These are phyloP conservation scores for Tenthredo mesomela DNA, from an alignment of 2,888 invertebrate genomes.

Conservation along the genomic window DNA sequence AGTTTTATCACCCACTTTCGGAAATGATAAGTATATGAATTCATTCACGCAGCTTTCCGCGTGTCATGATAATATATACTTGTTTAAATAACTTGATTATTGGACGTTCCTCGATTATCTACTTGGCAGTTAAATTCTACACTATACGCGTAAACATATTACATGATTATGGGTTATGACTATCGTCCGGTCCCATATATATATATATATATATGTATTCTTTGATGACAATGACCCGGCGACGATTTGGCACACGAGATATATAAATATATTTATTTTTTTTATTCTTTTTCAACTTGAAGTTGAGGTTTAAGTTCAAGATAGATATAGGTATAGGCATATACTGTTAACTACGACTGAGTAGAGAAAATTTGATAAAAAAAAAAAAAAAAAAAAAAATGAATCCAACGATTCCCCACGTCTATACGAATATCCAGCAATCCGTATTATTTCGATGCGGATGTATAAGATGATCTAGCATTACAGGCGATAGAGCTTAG, in stretches of 20 bases:
- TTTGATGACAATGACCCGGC: constrained; percentile 19
- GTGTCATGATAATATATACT: background rate
- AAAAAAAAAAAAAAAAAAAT: too few relatives aligned
- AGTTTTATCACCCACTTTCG: constrained; percentile 24
- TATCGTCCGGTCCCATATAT: background rate
- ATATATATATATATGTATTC: background rate
- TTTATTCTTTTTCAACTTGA: background rate
- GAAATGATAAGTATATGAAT: constrained; percentile 7
- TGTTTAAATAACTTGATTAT: background rate
- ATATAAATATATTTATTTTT: background rate
- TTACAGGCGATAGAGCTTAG: constrained; percentile 1
- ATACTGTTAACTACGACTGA: background rate
- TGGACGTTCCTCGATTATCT: constrained; percentile 4
- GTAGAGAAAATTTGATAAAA: too few relatives aligned
- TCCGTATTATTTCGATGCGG: background rate
- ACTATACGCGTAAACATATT: constrained; percentile 11
- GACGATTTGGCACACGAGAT: background rate
- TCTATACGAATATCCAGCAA: background rate
- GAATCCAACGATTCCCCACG: background rate
- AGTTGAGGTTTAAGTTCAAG: background rate
- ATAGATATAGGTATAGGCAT: background rate
- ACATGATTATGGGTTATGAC: constrained; percentile 8
- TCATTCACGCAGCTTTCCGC: constrained; percentile 6
- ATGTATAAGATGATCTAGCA: background rate
- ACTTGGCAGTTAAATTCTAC: background rate